These are phyloP conservation scores for Caenorhabditis sp. DNA, from an alignment of 2,888 invertebrate species.

Conservation along the genomic window DNA sequence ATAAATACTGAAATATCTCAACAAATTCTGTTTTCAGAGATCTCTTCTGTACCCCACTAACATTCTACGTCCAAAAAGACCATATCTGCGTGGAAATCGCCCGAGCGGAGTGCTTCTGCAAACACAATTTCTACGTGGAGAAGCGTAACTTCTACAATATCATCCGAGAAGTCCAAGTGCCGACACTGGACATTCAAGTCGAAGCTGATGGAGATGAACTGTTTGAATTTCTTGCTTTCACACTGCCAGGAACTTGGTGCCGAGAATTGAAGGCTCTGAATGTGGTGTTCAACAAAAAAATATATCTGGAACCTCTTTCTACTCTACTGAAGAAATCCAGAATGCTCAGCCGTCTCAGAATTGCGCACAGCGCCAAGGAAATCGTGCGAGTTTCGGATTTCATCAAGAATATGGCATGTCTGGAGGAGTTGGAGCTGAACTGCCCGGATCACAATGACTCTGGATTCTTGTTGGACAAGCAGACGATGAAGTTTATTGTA, in stretches of 20 bases:
- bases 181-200: not conserved
- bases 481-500: not conserved
- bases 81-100: not conserved
- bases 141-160: not conserved
- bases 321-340: slow-evolving; percentile 3
- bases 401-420: not conserved
- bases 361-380: not conserved
- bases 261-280: not conserved
- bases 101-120: not conserved
- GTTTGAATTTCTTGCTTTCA: slow-evolving; percentile 6
- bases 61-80: not conserved
- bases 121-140: not conserved
- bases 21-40: slow-evolving; percentile 3
- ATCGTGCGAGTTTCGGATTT: not conserved
- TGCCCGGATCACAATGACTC: slow-evolving; percentile 1
- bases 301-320: not conserved
- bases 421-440: slow-evolving; percentile 9
- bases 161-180: not conserved
- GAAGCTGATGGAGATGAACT: not conserved
- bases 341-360: not conserved
- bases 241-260: slow-evolving; percentile 8
- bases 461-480: not conserved
- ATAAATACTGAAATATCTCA: too few relatives aligned
- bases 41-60: not conserved
- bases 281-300: not conserved